phyloP scores from a whole-genome alignment of 2,113 vertebrate species.

The Cryptomyrus ogoouensis region DNA sequence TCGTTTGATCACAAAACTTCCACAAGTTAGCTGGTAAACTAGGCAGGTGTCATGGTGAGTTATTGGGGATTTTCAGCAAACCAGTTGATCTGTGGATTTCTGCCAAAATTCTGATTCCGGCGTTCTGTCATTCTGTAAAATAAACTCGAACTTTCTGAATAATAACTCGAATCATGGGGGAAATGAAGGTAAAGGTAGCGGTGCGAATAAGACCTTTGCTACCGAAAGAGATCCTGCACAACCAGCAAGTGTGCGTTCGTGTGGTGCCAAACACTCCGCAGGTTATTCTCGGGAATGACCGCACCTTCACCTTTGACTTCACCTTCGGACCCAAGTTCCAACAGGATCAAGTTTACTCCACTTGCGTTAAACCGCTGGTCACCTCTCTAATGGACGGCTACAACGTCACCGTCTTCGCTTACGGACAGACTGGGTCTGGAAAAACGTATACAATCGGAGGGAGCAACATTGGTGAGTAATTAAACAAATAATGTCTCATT shows the following conservation, averaged over 20 bases:
- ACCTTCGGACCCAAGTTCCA: constrained; percentile 73
- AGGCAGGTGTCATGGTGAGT: background rate
- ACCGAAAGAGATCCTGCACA: constrained; percentile 73
- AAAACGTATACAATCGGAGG: constrained; percentile 84
- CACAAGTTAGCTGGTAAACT: background rate
- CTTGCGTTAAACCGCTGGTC: constrained; percentile 75
- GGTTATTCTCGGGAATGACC: constrained; percentile 71
- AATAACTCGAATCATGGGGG: constrained; percentile 54
- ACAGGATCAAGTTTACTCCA: constrained; percentile 75
- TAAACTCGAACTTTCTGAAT: background rate
- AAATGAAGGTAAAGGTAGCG: constrained; percentile 77
- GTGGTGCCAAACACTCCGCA: constrained; percentile 66
- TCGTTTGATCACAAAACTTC: background rate
- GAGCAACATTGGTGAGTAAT: constrained; percentile 63
- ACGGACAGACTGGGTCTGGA: constrained; percentile 88
- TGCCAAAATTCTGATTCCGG: background rate
- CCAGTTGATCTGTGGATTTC: background rate
- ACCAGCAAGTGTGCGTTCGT: constrained; percentile 73
- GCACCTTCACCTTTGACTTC: constrained; percentile 78
- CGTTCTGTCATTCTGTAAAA: background rate
- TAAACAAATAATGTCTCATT: background rate
- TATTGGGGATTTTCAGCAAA: background rate
- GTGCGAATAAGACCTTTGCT: constrained; percentile 81
- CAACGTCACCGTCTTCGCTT: constrained; percentile 84
- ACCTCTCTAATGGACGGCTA: constrained; percentile 70